phyloP scores from a whole-genome alignment of 2,888 invertebrate species.

The Rutpela maculata region DNA sequence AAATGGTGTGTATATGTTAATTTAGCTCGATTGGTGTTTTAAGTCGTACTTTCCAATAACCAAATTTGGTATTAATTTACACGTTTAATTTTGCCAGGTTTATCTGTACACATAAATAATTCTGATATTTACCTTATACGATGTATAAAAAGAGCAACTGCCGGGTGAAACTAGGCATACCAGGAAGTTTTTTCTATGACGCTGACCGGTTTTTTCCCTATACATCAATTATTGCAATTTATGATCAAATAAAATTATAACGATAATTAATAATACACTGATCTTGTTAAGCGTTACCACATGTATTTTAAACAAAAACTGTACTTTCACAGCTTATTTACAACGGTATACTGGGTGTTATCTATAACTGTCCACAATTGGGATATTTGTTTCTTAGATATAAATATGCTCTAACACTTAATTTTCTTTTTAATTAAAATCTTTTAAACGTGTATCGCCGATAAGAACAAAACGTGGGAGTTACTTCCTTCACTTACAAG shows the following conservation, averaged over 20 bases:
- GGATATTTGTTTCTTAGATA: no score
- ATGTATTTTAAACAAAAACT: not conserved
- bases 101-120: slow-evolving; percentile 19
- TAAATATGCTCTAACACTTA: no score
- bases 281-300: not conserved
- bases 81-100: slow-evolving; percentile 26
- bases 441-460: no score
- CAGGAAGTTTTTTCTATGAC: not conserved
- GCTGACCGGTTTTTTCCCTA: not conserved
- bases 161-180: slow-evolving; percentile 18
- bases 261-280: not conserved
- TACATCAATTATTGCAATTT: slow-evolving; percentile 9
- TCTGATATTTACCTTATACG: slow-evolving; percentile 30
- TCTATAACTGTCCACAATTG: not conserved
- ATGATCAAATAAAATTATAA: not conserved
- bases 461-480: no score
- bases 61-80: slow-evolving; percentile 54
- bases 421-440: no score
- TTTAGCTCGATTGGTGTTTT: slow-evolving; percentile 42
- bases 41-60: slow-evolving; percentile 50
- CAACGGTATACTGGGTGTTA: not conserved
- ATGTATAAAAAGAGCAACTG: not conserved
- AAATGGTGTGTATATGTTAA: slow-evolving; percentile 54
- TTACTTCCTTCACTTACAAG: no score
- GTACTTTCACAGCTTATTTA: not conserved